These are phyloP conservation scores for Antheraea pernyi DNA, from an alignment of 1,140 invertebrate species.

Conservation along the genomic window DNA sequence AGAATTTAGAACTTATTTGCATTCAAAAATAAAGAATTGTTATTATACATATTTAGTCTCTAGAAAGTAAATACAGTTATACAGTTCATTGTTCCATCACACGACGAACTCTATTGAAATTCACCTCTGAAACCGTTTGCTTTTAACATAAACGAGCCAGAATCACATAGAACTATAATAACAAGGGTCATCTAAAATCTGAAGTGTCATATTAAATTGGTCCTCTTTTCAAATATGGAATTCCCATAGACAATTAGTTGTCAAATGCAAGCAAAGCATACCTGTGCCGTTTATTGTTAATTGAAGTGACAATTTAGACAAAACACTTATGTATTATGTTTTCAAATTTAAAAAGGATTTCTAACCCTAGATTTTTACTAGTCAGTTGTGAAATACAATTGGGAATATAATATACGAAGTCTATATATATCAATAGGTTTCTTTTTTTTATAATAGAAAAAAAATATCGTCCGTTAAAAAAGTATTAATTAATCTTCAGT, in stretches of 20 bases:
- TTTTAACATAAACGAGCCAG: neutral
- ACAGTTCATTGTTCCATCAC: neutral
- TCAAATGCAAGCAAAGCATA: slow-evolving; percentile 41
- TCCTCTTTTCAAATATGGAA: slow-evolving; percentile 16
- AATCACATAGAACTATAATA: neutral
- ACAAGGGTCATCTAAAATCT: neutral
- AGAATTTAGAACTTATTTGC: neutral
- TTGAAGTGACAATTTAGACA: slow-evolving; percentile 55
- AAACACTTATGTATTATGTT: slow-evolving; percentile 40
- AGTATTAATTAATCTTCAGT: too few relatives aligned
- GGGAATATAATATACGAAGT: too few relatives aligned
- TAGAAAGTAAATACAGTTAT: neutral
- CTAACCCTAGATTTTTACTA: too few relatives aligned
- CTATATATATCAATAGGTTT: too few relatives aligned
- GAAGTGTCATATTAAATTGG: slow-evolving; percentile 4
- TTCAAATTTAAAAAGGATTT: slow-evolving; percentile 39
- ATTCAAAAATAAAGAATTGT: neutral
- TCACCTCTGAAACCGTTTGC: neutral
- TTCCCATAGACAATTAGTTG: slow-evolving; percentile 43
- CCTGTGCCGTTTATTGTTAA: slow-evolving; percentile 56
- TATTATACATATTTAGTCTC: neutral
- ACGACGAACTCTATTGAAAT: neutral
- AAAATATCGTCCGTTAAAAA: too few relatives aligned
- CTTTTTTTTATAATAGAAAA: too few relatives aligned
- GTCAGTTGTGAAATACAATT: too few relatives aligned